Evolutionary conservation across 2,888 invertebrate genomes (phyloP), one percentile per base, ranked within the genome.

Genomic region (Marasmarcha lunaedactyla): DNA sequence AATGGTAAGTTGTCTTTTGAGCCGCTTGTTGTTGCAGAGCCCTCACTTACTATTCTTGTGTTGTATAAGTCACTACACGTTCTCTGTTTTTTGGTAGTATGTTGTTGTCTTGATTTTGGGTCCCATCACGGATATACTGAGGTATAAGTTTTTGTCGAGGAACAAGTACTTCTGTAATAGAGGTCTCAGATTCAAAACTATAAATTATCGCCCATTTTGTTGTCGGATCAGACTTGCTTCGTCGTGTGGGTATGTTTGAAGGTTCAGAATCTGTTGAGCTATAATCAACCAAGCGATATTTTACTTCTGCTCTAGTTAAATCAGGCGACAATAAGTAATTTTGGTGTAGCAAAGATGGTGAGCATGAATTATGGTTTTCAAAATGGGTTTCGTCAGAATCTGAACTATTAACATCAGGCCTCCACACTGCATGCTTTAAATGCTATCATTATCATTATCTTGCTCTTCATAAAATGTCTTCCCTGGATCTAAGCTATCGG

Each of bases 281-380:
- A 35, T 35, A 35, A 14, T 35, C 35, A 35, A 35, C 35, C 15
- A 35, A 35, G 15, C 35, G 35, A 3, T 15, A 14, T 4, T 35
- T 14, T 15, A 35, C n/a, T 14, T 5, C n/a, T 15, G 13, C n/a
- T 35, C 15, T 15, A 35, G n/a, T n/a, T 35, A 12, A 14, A 4
- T 5, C 35, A 15, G 15, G 15, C 13, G 2, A 11, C n/a, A n/a
- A 15, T 14, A n/a, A 15, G 15, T n/a, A 9, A n/a, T 2, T 14
- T 14, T n/a, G n/a, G n/a, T 2, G 35, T 14, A 15, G 15, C 15
- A 15, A 14, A 14, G 15, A 9, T 35, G 35, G n/a, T 3, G 13
- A 34, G 12, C 1, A 4, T n/a, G 14, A 11, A 10, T 4, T 9
- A 11, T 36, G 7, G 9, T 36, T 36, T 36, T 2, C n/a, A n/a